Conservation (phyloP, 2,797 vertebrate genomes). For the Lepilemur ruficaudatus region DNA sequence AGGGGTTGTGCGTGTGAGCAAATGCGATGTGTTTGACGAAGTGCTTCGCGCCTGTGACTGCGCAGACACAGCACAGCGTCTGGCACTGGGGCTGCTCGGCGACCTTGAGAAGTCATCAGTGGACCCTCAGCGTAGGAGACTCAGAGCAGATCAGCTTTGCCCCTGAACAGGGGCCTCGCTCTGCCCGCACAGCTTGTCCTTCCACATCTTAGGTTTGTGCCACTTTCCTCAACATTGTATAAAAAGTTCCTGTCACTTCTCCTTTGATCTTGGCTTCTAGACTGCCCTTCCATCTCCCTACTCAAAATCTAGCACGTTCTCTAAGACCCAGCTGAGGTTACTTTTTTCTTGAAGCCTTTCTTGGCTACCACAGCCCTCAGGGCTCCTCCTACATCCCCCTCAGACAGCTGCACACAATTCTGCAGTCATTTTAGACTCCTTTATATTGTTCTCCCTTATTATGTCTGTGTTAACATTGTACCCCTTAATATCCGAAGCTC, state of each 20-base stretch:
- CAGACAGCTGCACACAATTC: background rate
- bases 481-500: background rate
- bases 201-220: background rate
- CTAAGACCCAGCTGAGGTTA: background rate
- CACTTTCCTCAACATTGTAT: background rate
- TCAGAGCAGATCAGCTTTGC: background rate
- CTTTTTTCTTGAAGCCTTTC: background rate
- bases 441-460: background rate
- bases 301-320: background rate
- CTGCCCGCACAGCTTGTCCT: background rate
- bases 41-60: background rate
- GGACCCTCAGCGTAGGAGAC: background rate
- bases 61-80: background rate
- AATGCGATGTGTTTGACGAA: background rate
- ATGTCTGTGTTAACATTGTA: background rate
- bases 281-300: background rate
- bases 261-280: background rate
- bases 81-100: background rate
- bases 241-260: background rate
- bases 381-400: background rate
- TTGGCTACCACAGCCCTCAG: background rate
- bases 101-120: constrained; percentile 17
- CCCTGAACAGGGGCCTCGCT: background rate
- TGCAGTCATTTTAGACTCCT: background rate
- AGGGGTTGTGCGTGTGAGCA: background rate